Conservation (phyloP, 2,888 invertebrate genomes). For the Caenorhabditis sp. region DNA sequence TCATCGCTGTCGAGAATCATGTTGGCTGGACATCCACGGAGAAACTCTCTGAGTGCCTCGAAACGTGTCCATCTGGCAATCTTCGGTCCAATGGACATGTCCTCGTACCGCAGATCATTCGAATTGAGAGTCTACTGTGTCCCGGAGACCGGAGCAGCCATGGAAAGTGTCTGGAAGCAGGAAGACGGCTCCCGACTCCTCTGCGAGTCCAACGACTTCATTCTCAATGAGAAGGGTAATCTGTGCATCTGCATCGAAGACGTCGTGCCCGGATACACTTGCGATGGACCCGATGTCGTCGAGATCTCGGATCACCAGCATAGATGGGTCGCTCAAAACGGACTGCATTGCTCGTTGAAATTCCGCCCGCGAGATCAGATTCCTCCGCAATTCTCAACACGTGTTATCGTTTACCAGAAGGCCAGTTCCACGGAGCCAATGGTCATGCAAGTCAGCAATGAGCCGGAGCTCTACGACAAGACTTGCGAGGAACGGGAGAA, state of each 20-base stretch:
- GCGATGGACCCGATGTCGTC: slow-evolving; percentile 89
- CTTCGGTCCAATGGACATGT: slow-evolving; percentile 87
- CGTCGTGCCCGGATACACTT: slow-evolving; percentile 91
- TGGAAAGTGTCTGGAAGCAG: slow-evolving; percentile 88
- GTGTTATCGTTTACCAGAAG: slow-evolving; percentile 89
- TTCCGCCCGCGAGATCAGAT: slow-evolving; percentile 83
- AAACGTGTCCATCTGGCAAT: slow-evolving; percentile 93
- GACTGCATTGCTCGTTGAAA: slow-evolving; percentile 91
- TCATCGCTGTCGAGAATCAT: slow-evolving; percentile 92
- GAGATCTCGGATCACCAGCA: slow-evolving; percentile 89
- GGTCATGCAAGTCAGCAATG: slow-evolving; percentile 82
- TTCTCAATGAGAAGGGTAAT: slow-evolving; percentile 93
- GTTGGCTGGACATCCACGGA: slow-evolving; percentile 91
- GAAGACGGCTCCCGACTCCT: slow-evolving; percentile 87
- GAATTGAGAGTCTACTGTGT: slow-evolving; percentile 92
- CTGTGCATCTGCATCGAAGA: slow-evolving; percentile 93
- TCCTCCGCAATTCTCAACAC: slow-evolving; percentile 84
- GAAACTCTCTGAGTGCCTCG: slow-evolving; percentile 69
- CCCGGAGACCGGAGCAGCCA: slow-evolving; percentile 93
- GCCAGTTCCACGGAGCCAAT: slow-evolving; percentile 88
- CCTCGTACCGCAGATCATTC: slow-evolving; percentile 58
- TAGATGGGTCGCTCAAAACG: slow-evolving; percentile 90
- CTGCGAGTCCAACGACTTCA: slow-evolving; percentile 92
- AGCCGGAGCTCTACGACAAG: slow-evolving; percentile 62
- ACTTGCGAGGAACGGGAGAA: slow-evolving; percentile 54